phyloP scores from a whole-genome alignment of 2,888 invertebrate genomes.

The Chymomyza procnemis region DNA sequence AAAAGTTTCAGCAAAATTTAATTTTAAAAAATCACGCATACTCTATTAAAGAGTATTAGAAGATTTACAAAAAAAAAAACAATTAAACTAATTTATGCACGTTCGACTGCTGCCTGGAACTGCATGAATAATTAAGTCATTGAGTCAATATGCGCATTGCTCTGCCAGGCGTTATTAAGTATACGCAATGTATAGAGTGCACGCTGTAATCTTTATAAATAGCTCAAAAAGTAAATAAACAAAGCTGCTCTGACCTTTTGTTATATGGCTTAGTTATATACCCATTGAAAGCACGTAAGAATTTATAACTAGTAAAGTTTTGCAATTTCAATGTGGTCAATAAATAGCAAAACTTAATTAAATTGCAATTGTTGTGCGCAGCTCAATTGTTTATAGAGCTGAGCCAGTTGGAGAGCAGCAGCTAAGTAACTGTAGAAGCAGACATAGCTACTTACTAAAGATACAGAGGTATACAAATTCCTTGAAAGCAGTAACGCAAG shows the following conservation, averaged over 20 bases:
- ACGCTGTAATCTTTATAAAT: conserved; percentile 33
- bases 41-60: neutral
- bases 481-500: too few relatives aligned
- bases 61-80: neutral
- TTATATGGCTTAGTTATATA: conserved; percentile 9
- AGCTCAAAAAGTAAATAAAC: conserved; percentile 31
- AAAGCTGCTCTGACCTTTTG: conserved; percentile 47
- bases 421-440: too few relatives aligned
- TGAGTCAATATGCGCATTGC: conserved; percentile 36
- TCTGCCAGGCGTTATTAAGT: neutral
- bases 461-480: too few relatives aligned
- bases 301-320: conserved; percentile 46
- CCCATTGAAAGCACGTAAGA: conserved; percentile 54
- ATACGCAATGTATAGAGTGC: neutral
- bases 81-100: conserved; percentile 30
- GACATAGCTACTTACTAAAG: too few relatives aligned
- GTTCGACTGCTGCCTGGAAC: conserved; percentile 27
- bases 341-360: conserved; percentile 61
- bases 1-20: too few relatives aligned
- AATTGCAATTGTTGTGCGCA: conserved; percentile 34
- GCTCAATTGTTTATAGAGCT: neutral
- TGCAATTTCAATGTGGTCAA: conserved; percentile 35
- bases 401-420: too few relatives aligned
- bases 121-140: conserved; percentile 59
- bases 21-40: too few relatives aligned